Evolutionary conservation across 2,888 invertebrate genomes (phyloP), one percentile per base, ranked within the genome.

Genomic region (Meganola albula): DNA sequence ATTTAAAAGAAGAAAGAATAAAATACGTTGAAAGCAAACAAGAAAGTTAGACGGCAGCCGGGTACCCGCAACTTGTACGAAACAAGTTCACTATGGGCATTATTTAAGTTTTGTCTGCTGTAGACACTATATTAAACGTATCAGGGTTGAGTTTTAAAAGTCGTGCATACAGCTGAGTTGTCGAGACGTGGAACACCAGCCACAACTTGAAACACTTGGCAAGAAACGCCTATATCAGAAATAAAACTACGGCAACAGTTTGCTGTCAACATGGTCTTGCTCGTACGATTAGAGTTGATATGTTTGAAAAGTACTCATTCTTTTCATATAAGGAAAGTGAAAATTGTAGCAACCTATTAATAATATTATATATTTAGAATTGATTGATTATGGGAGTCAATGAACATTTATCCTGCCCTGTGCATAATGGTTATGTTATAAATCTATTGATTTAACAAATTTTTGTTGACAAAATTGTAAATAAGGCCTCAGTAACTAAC

Each of bases 171-270:
- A 46, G 46, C 42, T 44, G 65, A 63, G 58, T 62, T 66, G 75
- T 69, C 64, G 69, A 70, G 67, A 75, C 74, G 73, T 75, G 67
- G 72, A 75, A 71, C n/a, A n/a, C n/a, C 77, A 66, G 63, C 68
- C 58, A 51, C 71, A 56, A 59, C 61, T 62, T 57, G 62, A 63
- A 63, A 69, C 70, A 66, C 69, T 77, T 79, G 78, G 66, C 78
- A 79, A 65, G 69, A 63, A 61, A 62, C 64, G 72, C 60, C 74
- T 68, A 71, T 74, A 67, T 66, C 68, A 65, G 67, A 74, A 80
- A 79, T 75, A 78, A 76, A 79, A 77, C 61, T 60, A 63, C 70
- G 76, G 71, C 82, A 80, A 78, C 79, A 79, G 77, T 76, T 77
- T 52, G 46, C 46, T 48, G 53, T 53, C 52, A 48, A 54, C 46